A percentile compares a stretch with the other conserved stretches of the same genome.
Evolutionary conservation across 92 coral and sea anemone genomes (phyloP).

Genomic region (Meandrina meandrites): DNA sequence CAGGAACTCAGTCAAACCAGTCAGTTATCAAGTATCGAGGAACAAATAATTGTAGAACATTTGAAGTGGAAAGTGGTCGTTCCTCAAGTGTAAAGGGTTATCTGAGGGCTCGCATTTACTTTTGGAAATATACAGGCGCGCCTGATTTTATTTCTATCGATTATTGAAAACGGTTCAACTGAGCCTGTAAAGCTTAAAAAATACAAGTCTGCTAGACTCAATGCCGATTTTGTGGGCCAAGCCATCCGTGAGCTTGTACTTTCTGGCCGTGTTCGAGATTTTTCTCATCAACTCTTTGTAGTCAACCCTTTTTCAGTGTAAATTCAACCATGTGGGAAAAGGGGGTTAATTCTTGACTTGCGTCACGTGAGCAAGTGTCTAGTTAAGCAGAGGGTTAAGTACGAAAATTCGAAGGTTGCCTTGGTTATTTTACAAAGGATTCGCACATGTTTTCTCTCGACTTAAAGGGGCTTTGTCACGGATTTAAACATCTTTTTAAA

Average conservation of each 20-base stretch:
- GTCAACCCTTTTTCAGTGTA: conserved; percentile 65
- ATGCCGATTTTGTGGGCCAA: conserved; percentile 35
- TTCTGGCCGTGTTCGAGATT: conserved; percentile 35
- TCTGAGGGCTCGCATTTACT: conserved; percentile 33
- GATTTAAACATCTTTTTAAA: too few species aligned
- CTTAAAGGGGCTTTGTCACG: too few species aligned
- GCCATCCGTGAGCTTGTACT: conserved; percentile 34
- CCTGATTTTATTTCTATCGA: conserved; percentile 50
- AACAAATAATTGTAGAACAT: neutral
- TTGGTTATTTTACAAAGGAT: conserved; percentile 52
- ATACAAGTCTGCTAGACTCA: conserved; percentile 40
- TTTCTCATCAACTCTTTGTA: conserved; percentile 20
- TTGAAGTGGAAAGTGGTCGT: conserved; percentile 43
- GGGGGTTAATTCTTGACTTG: conserved; percentile 63
- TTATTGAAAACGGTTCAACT: conserved; percentile 46
- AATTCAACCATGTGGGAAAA: conserved; percentile 58
- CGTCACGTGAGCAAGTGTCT: conserved; percentile 56
- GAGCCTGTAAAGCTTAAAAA: conserved; percentile 31
- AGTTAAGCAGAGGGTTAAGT: conserved; percentile 57
- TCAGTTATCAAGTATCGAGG: too few species aligned
- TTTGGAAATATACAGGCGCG: conserved; percentile 56
- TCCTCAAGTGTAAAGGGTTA: conserved; percentile 51
- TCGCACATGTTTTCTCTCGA: too few species aligned
- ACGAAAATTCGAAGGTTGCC: conserved; percentile 74
- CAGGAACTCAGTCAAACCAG: too few species aligned